Percentiles rank a stretch among this genome's conserved stretches.
Evolutionary conservation across 2,113 vertebrate species (phyloP).

Genomic region (Eubucco bourcierii): DNA sequence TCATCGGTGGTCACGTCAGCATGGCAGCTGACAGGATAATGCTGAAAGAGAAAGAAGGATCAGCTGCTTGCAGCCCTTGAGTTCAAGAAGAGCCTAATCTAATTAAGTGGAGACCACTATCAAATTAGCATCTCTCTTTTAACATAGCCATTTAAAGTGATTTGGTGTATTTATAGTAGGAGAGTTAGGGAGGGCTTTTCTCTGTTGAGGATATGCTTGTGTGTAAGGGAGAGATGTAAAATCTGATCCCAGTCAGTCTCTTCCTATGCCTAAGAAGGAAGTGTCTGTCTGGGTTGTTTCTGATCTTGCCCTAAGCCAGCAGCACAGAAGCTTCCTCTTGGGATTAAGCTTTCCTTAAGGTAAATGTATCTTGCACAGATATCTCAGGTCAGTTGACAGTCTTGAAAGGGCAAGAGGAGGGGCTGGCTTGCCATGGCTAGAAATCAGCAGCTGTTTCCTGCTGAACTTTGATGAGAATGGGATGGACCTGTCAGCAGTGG

Average conservation of each 20-base stretch:
- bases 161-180: conserved; percentile 58
- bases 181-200: background rate
- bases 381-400: background rate
- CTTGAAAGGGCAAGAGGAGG: background rate
- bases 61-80: conserved; percentile 4
- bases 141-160: conserved; percentile 32
- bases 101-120: conserved; percentile 62
- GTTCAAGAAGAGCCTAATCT: conserved; percentile 50
- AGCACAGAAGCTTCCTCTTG: background rate
- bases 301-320: background rate
- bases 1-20: background rate
- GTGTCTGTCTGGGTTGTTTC: background rate
- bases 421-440: background rate
- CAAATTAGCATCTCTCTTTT: conserved; percentile 57
- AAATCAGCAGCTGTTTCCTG: background rate
- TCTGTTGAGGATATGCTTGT: background rate
- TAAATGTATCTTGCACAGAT: background rate
- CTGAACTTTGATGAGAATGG: background rate
- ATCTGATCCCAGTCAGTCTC: background rate
- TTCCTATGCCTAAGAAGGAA: background rate
- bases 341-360: background rate
- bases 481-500: background rate
- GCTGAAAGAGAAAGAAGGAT: conserved; percentile 16
- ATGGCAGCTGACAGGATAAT: background rate
- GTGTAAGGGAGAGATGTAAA: background rate